These are phyloP conservation scores for Xestia ashworthii DNA, from an alignment of 2,888 invertebrate species.

Conservation along the genomic window DNA sequence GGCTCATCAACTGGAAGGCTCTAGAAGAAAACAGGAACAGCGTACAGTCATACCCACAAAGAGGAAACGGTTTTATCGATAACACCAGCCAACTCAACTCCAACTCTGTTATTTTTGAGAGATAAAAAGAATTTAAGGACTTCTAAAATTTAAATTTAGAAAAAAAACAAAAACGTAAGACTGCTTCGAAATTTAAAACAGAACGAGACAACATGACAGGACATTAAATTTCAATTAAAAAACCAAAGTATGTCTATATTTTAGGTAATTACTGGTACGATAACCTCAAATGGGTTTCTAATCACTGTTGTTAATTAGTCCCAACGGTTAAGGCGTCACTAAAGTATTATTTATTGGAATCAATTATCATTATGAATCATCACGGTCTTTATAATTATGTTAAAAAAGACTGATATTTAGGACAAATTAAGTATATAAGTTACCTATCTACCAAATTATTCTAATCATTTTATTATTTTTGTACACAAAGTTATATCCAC, in stretches of 20 bases:
- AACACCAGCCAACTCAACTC: conserved; percentile 1
- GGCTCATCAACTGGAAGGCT: conserved; percentile 92
- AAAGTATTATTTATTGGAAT: conserved; percentile 11
- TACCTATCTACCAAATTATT: not conserved
- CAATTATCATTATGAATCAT: conserved; percentile 1
- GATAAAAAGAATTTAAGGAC: not conserved
- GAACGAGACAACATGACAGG: not conserved
- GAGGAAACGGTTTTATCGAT: conserved; percentile 73
- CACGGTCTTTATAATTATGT: conserved; percentile 19
- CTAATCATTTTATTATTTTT: not conserved
- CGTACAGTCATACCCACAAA: conserved; percentile 74
- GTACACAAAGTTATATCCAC: too few relatives aligned
- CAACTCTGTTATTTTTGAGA: conserved; percentile 6
- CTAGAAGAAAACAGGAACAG: conserved; percentile 89
- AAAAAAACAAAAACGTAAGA: conserved; percentile 11
- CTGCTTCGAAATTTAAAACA: conserved; percentile 26
- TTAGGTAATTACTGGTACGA: not conserved
- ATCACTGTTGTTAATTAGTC: not conserved
- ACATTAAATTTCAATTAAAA: not conserved
- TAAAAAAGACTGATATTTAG: conserved; percentile 40
- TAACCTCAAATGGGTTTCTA: conserved; percentile 24
- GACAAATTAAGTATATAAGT: not conserved
- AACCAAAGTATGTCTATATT: not conserved
- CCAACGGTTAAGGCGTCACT: not conserved
- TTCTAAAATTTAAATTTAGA: conserved; percentile 2